Base-by-base conservation (phyloP, 2,888 invertebrate genomes). In the Eupithecia centaureata region DNA sequence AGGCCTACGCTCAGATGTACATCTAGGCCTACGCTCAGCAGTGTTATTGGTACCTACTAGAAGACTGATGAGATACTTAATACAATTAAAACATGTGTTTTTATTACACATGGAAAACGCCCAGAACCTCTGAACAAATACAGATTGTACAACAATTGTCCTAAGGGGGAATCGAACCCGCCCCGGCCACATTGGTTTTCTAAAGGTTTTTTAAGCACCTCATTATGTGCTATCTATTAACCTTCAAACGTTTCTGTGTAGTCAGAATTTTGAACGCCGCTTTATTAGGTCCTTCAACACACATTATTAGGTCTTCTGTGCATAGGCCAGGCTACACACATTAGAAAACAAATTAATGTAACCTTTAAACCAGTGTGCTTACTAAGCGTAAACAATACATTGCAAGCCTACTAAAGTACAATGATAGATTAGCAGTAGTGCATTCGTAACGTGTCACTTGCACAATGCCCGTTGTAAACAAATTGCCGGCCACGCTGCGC, bases 391-490 rank as follows among this genome's bases (percentile, higher is more conserved):
- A 42, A 38, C n/a, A 7, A 38, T n/a, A n/a, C n/a, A 30, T 35
- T 22, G 10, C 47, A 22, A 22, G 22, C 47, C 42, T 42, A 42
- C 42, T 47, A 12, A 47, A 10, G 7, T 18, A 12, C 47, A 61
- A 66, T 72, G 68, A 74, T 72, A 66, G 69, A 75, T 67, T 27
- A 63, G 22, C 30, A 63, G 22, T 22, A 65, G 56, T 67, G 64
- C 73, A 69, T 72, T 72, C 63, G 72, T 72, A 58, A 70, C 69
- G 63, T 63, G 61, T 70, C 65, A 66, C 67, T 73, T 72, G 66
- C 75, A 73, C 76, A 76, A 74, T 73, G 67, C 67, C 38, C 68
- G 59, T 65, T 69, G 64, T 70, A 66, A 69, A 73, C 74, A 74
- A 68, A 74, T 71, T 65, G 65, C 73, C 15, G 68, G 69, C 61